phyloP scores from a whole-genome alignment of 2,797 vertebrate species.

The Threskiornis aethiopicus region DNA sequence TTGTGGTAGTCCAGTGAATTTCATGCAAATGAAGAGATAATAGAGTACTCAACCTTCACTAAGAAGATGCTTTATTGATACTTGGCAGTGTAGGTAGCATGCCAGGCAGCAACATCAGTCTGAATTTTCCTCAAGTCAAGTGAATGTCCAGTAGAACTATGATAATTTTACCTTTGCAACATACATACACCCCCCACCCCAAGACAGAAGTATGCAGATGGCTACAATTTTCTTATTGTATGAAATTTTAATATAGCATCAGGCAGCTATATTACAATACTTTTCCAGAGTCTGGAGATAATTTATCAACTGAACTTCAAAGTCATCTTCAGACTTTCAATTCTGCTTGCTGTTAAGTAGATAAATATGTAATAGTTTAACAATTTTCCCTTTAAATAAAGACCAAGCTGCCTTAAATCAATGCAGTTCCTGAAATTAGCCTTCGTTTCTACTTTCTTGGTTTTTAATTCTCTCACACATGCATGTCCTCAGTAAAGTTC shows the following conservation, averaged over 20 bases:
- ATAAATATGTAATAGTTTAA: conserved; percentile 38
- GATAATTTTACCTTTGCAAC: not conserved
- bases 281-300: conserved; percentile 43
- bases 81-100: conserved; percentile 2
- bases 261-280: conserved; percentile 2
- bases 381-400: conserved; percentile 17
- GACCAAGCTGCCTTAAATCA: not conserved
- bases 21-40: not conserved
- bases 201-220: not conserved
- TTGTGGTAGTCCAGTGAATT: not conserved
- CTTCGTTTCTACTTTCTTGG: not conserved
- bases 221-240: conserved; percentile 45
- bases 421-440: not conserved
- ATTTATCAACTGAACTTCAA: conserved; percentile 61
- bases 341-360: conserved; percentile 16
- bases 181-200: not conserved
- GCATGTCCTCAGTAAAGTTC: not conserved
- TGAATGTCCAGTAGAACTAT: not conserved
- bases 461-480: not conserved
- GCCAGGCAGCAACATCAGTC: conserved; percentile 6
- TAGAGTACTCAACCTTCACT: not conserved
- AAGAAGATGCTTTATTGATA: not conserved
- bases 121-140: not conserved
- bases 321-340: conserved; percentile 2
- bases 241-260: conserved; percentile 40